These are phyloP conservation scores for Eretmochelys imbricata DNA, from an alignment of 2,113 vertebrate species.

Conservation along the genomic window DNA sequence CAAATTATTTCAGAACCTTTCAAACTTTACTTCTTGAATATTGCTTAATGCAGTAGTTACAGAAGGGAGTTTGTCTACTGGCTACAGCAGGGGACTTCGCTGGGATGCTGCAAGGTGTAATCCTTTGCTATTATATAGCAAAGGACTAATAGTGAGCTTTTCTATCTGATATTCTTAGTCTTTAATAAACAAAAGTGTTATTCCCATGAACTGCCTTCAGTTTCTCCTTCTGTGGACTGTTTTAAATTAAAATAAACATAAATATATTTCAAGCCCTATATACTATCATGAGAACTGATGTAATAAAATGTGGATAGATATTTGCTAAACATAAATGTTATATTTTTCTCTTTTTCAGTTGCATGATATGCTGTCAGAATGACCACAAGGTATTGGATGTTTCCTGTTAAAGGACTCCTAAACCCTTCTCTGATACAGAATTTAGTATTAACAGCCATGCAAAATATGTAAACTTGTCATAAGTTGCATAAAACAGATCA, in stretches of 20 bases:
- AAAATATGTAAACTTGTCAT: conserved; percentile 83
- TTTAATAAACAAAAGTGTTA: background rate
- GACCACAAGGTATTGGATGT: conserved; percentile 55
- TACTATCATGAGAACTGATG: background rate
- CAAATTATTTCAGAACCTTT: background rate
- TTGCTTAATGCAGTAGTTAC: background rate
- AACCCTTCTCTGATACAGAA: conserved; percentile 68
- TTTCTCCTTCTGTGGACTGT: background rate
- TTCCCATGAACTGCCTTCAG: background rate
- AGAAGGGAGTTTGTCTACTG: background rate
- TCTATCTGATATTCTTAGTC: background rate
- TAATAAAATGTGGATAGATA: background rate
- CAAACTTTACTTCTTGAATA: background rate
- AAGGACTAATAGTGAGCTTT: background rate
- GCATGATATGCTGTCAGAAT: conserved; percentile 2
- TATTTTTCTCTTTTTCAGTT: conserved; percentile 28
- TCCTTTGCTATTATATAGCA: background rate
- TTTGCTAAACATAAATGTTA: background rate
- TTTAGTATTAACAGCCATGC: conserved; percentile 69
- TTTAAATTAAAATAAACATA: conserved; percentile 9
- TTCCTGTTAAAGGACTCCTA: conserved; percentile 62
- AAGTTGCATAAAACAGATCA: conserved; percentile 79
- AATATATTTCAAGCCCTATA: background rate
- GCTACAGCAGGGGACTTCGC: background rate
- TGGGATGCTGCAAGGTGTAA: background rate